These are phyloP conservation scores for Saccopteryx bilineata DNA, from an alignment of 2,113 vertebrate species.

Conservation along the genomic window DNA sequence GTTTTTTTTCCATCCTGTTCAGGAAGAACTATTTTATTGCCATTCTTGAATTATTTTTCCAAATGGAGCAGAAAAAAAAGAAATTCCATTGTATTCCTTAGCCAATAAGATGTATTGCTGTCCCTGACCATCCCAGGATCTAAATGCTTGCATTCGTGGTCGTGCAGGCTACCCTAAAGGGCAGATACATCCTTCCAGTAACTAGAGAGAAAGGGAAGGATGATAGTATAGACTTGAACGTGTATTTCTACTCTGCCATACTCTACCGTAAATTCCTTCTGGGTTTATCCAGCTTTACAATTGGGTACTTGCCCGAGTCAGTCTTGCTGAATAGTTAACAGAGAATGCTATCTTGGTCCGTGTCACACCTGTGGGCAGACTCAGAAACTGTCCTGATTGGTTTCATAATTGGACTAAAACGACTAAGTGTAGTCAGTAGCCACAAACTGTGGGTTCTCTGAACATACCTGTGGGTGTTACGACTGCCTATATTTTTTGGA, in stretches of 20 bases:
- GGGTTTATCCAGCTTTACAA: neutral
- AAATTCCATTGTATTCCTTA: neutral
- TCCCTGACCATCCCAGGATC: neutral
- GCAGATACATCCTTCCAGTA: neutral
- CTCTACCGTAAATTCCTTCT: neutral
- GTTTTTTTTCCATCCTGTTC: slow-evolving; percentile 4
- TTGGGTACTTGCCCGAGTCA: neutral
- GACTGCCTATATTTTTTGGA: neutral
- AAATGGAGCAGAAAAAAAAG: neutral
- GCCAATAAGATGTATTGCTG: neutral
- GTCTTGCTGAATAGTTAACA: neutral
- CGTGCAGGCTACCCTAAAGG: neutral
- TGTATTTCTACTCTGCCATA: neutral
- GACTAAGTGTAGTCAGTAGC: neutral
- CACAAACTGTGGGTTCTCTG: neutral
- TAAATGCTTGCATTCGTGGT: neutral
- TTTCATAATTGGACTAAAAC: neutral
- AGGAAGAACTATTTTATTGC: neutral
- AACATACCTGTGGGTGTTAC: neutral
- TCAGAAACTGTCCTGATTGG: neutral
- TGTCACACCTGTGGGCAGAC: neutral
- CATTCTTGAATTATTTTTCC: slow-evolving; percentile 38
- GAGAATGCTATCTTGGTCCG: neutral
- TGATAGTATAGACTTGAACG: neutral
- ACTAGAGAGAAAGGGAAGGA: neutral